phyloP scores from a whole-genome alignment of 2,888 invertebrate genomes.

The Apodemia duryi region DNA sequence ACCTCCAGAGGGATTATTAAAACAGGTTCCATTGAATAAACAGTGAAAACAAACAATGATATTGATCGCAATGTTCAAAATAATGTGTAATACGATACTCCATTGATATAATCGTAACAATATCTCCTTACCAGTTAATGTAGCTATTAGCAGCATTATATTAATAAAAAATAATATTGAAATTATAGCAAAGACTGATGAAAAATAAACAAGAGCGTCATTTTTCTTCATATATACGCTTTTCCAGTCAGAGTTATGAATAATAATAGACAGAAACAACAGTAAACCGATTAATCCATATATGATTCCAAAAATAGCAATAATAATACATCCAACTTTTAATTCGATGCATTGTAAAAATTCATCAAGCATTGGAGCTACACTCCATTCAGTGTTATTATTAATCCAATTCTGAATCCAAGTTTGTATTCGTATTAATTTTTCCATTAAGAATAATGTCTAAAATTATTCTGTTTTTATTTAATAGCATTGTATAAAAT shows the following conservation, averaged over 20 bases:
- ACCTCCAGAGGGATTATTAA: background rate
- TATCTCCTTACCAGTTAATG: background rate
- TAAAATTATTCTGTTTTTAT: too few species aligned
- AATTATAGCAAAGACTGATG: background rate
- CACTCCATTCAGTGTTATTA: background rate
- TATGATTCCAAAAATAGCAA: conserved; percentile 35
- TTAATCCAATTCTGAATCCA: background rate
- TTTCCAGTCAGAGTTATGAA: conserved; percentile 1
- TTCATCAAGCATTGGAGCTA: background rate
- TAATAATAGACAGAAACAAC: conserved; percentile 25
- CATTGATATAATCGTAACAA: background rate
- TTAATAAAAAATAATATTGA: background rate
- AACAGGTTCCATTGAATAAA: background rate
- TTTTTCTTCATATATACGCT: background rate
- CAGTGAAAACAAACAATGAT: background rate
- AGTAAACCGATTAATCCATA: conserved; percentile 38
- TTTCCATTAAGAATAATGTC: too few species aligned
- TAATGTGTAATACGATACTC: background rate
- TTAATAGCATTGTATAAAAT: too few species aligned
- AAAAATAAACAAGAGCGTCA: background rate
- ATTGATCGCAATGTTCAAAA: background rate
- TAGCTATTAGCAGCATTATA: background rate
- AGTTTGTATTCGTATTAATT: background rate
- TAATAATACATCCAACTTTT: conserved; percentile 33
- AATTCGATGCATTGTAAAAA: conserved; percentile 35